Evolutionary conservation across 2,888 invertebrate species (phyloP), one percentile per base, ranked within the genome.

Genomic region (Volucella bombylans): DNA sequence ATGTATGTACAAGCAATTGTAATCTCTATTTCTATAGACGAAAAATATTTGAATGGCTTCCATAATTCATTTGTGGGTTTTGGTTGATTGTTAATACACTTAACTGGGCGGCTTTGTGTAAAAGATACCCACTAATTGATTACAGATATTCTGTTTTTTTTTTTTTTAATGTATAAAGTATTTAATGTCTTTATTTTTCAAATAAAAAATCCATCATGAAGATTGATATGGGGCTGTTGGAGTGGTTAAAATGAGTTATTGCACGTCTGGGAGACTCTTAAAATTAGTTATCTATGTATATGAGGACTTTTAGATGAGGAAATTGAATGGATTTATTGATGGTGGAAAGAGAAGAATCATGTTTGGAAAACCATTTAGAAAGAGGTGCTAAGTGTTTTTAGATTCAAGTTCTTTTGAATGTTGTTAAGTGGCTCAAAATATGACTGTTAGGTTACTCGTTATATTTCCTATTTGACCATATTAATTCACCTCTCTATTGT

Each of bases 71-170:
- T 41, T 41, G 64, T 64, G 50, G 55, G 62, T 54, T 54, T 68
- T 69, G 43, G 18, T 69, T 31, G 52, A 31, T 49, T 12, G 14
- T 15, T 2, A n/a, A n/a, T 11, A 4, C 14, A 18, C 14, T 10
- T 15, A 12, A 12, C 14, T 15, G 8, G 38, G 52, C 8, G 52
- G 43, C 71, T 52, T 57, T 41, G 6, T 43, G 45, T 39, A 31
- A 67, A 18, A 65, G 61, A 80, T 73, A 73, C 54, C 49, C 79
- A 55, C 73, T 80, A 80, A 80, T 80, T 80, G 79, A 80, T 67
- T 54, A 55, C 15, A 67, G 41, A 72, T 67, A 61, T 38, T n/a
- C 2, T 18, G 2, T 18, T 1, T 18, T 1, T 18, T 1, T 47
- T 49, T 23, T 23, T 31, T 14, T 41, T 12, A 45, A 72, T 57